Base-by-base conservation (phyloP, 2,888 invertebrate species). In the Apotomis capreana region DNA sequence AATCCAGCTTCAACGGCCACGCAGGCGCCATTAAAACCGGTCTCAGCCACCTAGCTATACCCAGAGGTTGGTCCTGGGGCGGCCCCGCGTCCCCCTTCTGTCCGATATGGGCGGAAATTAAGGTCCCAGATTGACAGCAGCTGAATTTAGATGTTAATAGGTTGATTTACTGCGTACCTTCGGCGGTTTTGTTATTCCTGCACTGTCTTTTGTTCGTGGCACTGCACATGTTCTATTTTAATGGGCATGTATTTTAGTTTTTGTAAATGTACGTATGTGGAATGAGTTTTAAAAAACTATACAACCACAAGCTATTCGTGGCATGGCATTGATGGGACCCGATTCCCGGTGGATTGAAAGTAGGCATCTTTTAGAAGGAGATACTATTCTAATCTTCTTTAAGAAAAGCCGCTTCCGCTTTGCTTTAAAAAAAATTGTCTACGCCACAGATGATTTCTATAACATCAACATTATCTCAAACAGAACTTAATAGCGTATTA, bases 21-120 rank as follows among this genome's bases (percentile, higher is more conserved):
- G 90, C 94, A 59, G 95, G 95, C 5, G 94, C 95, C n/a, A 94
- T 97, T 54, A 93, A 94, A 65, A 94, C 95, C 13, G 97, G 97
- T 0, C 89, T 97, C 57, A 95, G 95, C 72, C 97, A 96, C 81
- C 89, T 97, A 68, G 96, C 96, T 62, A 97, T 97, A 76, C 97
- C 97, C 0, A 94, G 95, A n/a, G 96, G 96, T 4, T 97, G 97
- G 97, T 94, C 94, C 15, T 97, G 96, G 97, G 97, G 97, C 10
- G 97, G 97, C 0, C 94, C 95, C 0, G 96, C 95, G 1, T 96
- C 96, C 40, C 95, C 95, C 52, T 95, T 95, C 86, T 96, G 95
- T 79, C 97, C 97, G 1, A 89, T 97, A 2, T 97, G 96, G 96
- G 94, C 95, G n/a, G 97, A 97, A 85, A 88, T 91, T 5, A 89